Conservation (phyloP, 2,888 invertebrate genomes). For the Andrena fulva region DNA sequence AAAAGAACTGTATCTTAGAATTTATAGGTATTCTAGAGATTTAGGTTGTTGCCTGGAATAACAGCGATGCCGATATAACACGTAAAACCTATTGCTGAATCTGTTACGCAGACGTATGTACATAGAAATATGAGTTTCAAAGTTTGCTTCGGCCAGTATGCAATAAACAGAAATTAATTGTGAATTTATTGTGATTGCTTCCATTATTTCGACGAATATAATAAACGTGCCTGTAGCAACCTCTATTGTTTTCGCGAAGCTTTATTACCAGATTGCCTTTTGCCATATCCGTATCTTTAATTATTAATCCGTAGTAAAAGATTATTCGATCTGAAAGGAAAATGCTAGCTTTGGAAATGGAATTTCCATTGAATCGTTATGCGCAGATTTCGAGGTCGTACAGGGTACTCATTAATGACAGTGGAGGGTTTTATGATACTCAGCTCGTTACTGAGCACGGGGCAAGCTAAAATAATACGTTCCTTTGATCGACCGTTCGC, state of each 20-base stretch:
- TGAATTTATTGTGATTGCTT: too few relatives aligned
- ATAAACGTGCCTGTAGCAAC: not conserved
- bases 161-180: too few relatives aligned
- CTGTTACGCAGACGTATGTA: too few relatives aligned
- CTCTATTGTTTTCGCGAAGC: not conserved
- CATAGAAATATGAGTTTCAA: too few relatives aligned
- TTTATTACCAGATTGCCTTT: not conserved
- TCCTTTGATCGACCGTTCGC: not conserved
- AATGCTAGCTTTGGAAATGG: not conserved
- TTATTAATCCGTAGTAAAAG: not conserved
- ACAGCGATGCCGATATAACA: too few relatives aligned
- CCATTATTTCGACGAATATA: too few relatives aligned
- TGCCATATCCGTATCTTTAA: not conserved
- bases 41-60: too few relatives aligned
- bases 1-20: too few relatives aligned
- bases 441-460: not conserved
- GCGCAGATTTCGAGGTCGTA: not conserved
- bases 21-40: too few relatives aligned
- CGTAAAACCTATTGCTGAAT: too few relatives aligned
- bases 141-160: too few relatives aligned
- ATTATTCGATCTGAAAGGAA: not conserved
- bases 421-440: not conserved
- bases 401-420: not conserved
- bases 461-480: conserved; percentile 1
- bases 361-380: not conserved